A percentile compares a stretch with the other conserved stretches of the same genome.
These are phyloP conservation scores for Paradisaea rubra DNA, from an alignment of 2,113 vertebrate genomes.

Conservation along the genomic window DNA sequence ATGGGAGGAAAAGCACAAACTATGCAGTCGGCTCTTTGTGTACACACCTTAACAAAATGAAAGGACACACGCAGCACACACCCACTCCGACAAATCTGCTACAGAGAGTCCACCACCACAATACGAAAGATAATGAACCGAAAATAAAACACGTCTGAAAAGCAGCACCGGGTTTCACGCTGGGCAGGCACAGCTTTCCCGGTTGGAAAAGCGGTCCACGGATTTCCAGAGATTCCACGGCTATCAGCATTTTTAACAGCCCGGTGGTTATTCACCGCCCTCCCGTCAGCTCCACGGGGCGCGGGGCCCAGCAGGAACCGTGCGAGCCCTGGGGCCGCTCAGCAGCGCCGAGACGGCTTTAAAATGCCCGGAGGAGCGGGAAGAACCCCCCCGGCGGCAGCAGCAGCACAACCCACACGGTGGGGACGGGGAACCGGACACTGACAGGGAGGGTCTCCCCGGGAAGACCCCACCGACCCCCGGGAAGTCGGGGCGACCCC, in stretches of 20 bases:
- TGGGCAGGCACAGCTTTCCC: background rate
- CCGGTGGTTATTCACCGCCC: background rate
- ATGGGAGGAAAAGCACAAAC: accelerated
- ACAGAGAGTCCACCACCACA: background rate
- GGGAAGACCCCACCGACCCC: background rate
- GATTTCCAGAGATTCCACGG: background rate
- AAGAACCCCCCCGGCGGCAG: background rate
- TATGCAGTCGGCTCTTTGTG: background rate
- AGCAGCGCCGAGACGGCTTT: background rate
- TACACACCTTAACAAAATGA: background rate
- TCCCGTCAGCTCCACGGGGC: background rate
- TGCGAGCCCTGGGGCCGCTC: background rate
- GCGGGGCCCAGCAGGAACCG: background rate
- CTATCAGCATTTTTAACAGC: background rate
- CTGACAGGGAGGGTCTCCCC: background rate
- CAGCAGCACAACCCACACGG: background rate
- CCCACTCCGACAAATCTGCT: background rate
- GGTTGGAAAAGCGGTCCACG: background rate
- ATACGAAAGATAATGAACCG: background rate
- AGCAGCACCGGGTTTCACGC: background rate
- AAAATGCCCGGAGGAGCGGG: background rate
- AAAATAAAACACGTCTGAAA: background rate
- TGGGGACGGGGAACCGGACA: background rate
- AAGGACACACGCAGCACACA: background rate
- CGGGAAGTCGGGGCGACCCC: background rate